Evolutionary conservation across 2,113 vertebrate genomes (phyloP).

Genomic region (Coturnix japonica): DNA sequence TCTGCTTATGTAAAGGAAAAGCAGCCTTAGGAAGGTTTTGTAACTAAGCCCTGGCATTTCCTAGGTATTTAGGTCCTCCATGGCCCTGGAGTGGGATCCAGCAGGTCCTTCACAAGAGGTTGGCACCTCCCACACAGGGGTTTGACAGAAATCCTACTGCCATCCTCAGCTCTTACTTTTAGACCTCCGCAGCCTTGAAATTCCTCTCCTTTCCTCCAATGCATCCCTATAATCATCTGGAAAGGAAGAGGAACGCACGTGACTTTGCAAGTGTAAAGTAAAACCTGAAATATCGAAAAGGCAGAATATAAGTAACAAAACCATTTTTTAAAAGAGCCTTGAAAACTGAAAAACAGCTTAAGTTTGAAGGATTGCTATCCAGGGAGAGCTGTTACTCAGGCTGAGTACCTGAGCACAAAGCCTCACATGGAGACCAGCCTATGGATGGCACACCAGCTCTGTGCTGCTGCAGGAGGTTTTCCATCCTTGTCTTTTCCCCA

Average conservation of each 20-base stretch:
- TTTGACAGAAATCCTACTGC: not conserved
- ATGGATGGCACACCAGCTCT: accelerated
- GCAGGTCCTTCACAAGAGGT: not conserved
- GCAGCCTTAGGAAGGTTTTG: slow-evolving; percentile 39
- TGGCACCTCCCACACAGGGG: not conserved
- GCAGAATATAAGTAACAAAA: not conserved
- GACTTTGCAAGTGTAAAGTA: not conserved
- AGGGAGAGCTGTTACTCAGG: not conserved
- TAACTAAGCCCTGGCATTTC: slow-evolving; percentile 38
- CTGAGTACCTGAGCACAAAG: not conserved
- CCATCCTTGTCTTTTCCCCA: not conserved
- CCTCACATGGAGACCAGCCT: not conserved
- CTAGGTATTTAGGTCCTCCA: slow-evolving; percentile 5
- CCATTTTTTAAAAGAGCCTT: not conserved
- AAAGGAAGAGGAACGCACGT: accelerated
- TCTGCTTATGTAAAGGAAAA: slow-evolving; percentile 43
- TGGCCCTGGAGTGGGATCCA: not conserved
- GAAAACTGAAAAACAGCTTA: not conserved
- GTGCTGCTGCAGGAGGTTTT: not conserved
- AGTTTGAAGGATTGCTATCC: accelerated
- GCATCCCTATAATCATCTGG: not conserved
- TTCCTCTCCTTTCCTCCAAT: not conserved
- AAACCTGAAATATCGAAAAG: not conserved
- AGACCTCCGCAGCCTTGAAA: not conserved
- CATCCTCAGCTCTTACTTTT: not conserved